Evolutionary conservation across 2,797 vertebrate genomes (phyloP), one percentile per base, ranked within the genome.

Genomic region (Setipinna tenuifilis): DNA sequence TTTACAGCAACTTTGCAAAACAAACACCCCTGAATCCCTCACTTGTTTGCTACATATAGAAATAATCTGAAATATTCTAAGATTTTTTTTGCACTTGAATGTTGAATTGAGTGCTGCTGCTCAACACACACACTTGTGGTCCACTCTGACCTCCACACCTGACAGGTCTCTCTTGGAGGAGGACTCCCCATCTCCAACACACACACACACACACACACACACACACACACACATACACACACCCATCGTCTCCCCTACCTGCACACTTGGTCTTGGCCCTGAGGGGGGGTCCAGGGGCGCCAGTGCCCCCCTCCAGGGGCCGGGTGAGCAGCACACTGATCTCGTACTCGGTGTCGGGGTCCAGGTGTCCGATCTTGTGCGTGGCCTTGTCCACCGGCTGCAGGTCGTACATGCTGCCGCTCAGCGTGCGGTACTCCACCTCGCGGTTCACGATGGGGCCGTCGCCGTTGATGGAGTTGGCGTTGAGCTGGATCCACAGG

Each of bases 401-500:
- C 87, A 97, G 95, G 92, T 99, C 97, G 9, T 97, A 98, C 97
- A 98, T 99, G 90, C 96, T 98, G 65, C 98, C 98, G 0, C 97
- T 98, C 46, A 97, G 96, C 0, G 98, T 98, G 83, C 97, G 96
- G 91, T 98, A 99, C 82, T 98, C 97, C 35, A 99, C 97, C 88
- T 99, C 97, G 0, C 98, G 93, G 88, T 97, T 96, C 12, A 97
- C 95, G 85, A 99, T 99, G 0, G 98, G 98, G 0, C 98, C 98
- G 0, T 99, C 98, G 0, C 98, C 98, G 0, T 98, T 99, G 94
- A 99, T 99, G 89, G 98, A 99, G 92, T 99, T 99, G 85, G 98
- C 97, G 19, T 99, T 98, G 58, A 99, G 93, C 88, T 99, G 97
- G 91, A 99, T 98, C 98, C 98, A 99, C 50, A 99, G 94, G 89